Percentiles rank a stretch among this genome's conserved stretches.
phyloP scores from a whole-genome alignment of 2,888 invertebrate genomes.

The Syrista parreyssii region DNA sequence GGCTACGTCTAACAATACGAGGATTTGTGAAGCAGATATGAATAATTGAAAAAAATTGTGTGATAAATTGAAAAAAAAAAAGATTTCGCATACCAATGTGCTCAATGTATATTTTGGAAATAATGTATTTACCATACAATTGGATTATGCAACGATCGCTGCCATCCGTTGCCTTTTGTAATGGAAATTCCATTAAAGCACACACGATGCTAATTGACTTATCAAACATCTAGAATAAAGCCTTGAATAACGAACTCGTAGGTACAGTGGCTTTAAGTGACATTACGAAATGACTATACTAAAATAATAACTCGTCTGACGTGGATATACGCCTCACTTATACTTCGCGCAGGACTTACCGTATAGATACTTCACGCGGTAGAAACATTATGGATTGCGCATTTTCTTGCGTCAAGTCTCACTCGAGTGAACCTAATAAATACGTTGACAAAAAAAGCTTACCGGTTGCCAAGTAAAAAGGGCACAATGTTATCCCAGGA shows the following conservation, averaged over 20 bases:
- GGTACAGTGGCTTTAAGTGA: background rate
- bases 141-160: background rate
- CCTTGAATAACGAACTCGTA: background rate
- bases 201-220: background rate
- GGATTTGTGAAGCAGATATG: no score
- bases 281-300: background rate
- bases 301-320: background rate
- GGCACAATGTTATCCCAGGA: background rate
- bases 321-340: background rate
- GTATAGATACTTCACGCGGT: background rate
- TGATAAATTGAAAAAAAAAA: background rate
- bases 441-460: background rate
- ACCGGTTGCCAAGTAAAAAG: background rate
- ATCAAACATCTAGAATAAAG: background rate
- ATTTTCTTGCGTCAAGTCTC: background rate
- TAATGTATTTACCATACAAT: background rate
- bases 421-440: background rate
- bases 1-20: no score
- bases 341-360: background rate
- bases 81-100: background rate
- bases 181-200: background rate
- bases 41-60: background rate
- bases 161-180: background rate
- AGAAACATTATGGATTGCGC: background rate
- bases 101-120: background rate